Evolutionary conservation across 2,113 vertebrate genomes (phyloP).

Genomic region (Pseudopipra pipra): DNA sequence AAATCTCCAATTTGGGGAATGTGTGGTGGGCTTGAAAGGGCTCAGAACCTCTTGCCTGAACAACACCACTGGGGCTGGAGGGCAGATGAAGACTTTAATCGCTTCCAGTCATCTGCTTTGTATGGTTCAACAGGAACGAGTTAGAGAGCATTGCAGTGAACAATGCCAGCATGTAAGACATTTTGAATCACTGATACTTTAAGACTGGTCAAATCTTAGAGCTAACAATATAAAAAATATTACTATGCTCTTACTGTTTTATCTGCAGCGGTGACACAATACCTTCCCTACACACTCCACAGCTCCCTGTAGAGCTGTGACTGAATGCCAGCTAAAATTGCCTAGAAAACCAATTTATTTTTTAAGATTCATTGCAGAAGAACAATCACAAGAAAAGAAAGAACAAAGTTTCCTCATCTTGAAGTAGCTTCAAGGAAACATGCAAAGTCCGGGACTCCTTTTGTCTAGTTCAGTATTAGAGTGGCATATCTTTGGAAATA

Average conservation of each 20-base stretch:
- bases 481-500: background rate
- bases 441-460: background rate
- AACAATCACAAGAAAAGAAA: background rate
- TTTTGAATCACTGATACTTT: background rate
- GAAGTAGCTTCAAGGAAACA: background rate
- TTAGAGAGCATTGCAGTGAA: background rate
- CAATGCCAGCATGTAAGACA: background rate
- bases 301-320: background rate
- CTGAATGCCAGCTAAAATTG: background rate
- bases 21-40: conserved; percentile 40
- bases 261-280: background rate
- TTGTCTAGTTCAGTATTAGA: background rate
- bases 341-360: background rate
- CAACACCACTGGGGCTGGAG: conserved; percentile 5
- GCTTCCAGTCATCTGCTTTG: conserved; percentile 47
- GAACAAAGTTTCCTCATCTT: background rate
- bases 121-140: conserved; percentile 1
- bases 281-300: background rate
- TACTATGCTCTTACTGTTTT: background rate
- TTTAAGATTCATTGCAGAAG: background rate
- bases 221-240: background rate
- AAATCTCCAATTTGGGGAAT: conserved; percentile 25
- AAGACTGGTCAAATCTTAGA: background rate
- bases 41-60: conserved; percentile 34
- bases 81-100: conserved; percentile 48